Evolutionary conservation across 2,888 invertebrate species (phyloP), one percentile per base, ranked within the genome.

Genomic region (Apotomis turbidana): DNA sequence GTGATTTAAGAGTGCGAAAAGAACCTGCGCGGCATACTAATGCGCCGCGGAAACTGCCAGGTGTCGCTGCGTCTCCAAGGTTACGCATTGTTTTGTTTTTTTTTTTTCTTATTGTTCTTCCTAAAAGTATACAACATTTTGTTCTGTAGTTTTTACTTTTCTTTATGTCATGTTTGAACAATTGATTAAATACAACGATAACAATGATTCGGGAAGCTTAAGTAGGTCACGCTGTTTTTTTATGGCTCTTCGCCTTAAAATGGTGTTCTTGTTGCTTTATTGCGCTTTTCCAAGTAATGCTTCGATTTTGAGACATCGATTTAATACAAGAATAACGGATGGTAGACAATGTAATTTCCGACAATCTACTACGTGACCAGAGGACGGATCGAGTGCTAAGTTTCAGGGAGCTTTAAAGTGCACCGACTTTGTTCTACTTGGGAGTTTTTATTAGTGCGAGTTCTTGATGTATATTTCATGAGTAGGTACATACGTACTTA

Each of bases 11-110:
- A 44, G 27, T 8, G 4, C 12, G 55, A 15, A 10, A 8, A 15
- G 52, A 57, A 5, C 51, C 36, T 54, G 59, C 44, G 59, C 44
- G 44, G 70, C 70, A 59, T 70, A 64, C 46, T 64, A 52, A 68
- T 68, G 59, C 5, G 52, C 64, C 49, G 63, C 52, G 70, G 58
- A 63, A 64, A 70, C 44, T 36, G 62, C 51, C 52, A 13, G 69
- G 49, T 13, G 52, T 9, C 10, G 54, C 44, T 15, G 44, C 27
- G 55, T 64, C 55, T n/a, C 10, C 61, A 69, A 12, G 69, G 69
- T 8, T 44, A 55, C 12, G 27, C 49, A 44, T 55, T 62, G 61
- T 69, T 69, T 60, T 51, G 51, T 52, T 60, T 62, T 55, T 49
- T 44, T 6, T 44, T 5, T 8, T 44, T 8, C 8, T 44, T 5